Percentiles rank a stretch among this genome's conserved stretches.
Evolutionary conservation across 2,888 invertebrate species (phyloP).

Genomic region (Cataglyphis albicans): DNA sequence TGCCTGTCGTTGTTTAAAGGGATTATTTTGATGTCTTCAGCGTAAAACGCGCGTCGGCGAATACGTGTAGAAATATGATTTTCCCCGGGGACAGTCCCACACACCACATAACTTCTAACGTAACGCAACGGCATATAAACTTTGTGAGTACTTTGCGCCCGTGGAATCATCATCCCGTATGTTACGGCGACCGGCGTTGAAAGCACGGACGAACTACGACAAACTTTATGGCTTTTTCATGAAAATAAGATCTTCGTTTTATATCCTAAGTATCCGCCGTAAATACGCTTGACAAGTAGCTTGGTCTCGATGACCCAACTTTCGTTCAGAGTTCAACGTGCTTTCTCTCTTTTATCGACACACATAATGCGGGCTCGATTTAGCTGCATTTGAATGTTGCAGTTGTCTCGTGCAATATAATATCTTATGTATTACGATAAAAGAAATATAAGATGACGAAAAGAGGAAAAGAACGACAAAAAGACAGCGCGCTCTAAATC

Average conservation of each 20-base stretch:
- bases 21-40: conserved; percentile 67
- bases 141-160: conserved; percentile 67
- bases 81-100: conserved; percentile 49
- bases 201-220: conserved; percentile 54
- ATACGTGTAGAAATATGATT: conserved; percentile 65
- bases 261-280: conserved; percentile 55
- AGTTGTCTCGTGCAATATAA: neutral
- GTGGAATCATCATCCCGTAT: conserved; percentile 70
- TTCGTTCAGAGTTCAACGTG: neutral
- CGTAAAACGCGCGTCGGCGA: conserved; percentile 41
- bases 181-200: conserved; percentile 58
- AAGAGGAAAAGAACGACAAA: neutral
- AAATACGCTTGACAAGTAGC: conserved; percentile 66
- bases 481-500: neutral
- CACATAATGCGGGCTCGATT: neutral
- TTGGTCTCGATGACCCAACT: conserved; percentile 16
- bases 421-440: neutral
- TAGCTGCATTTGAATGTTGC: neutral
- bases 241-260: conserved; percentile 69
- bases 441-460: neutral
- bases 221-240: conserved; percentile 73
- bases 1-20: conserved; percentile 57
- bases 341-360: neutral
- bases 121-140: conserved; percentile 66
- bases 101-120: conserved; percentile 63